Evolutionary conservation across 1,140 invertebrate species (phyloP), one percentile per base, ranked within the genome.

Genomic region (Trichonephila clavata): DNA sequence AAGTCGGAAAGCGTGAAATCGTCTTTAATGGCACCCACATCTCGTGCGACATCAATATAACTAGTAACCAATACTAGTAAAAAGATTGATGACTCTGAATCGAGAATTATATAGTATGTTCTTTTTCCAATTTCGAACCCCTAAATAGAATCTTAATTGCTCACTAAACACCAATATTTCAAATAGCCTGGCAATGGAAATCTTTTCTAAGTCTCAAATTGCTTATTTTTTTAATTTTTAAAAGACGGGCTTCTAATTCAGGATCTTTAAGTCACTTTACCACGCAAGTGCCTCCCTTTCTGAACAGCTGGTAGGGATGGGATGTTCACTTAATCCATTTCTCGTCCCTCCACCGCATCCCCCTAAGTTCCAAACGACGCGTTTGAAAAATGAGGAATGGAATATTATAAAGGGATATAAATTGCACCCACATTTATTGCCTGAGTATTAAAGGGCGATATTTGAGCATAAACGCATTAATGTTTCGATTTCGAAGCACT

Each of bases 371-470:
- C 71, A 39, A 27, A 77, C 71, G 71, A 6, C 27, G 77, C 77
- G 20, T 50, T 81, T 83, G 81, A 83, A 83, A 83, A 83, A 83
- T 83, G 81, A 43, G 81, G 81, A 24, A 59, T 57, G 81, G 81
- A 83, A 83, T 57, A 83, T 83, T 83, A 50, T 83, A 83, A 83
- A 83, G 21, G 81, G 81, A 83, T 57, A 57, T 57, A 57, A 83
- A 83, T 57, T 83, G 43, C 43, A 57, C 43, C 81, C 81, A 13
- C 81, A 83, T 83, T 83, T 83, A 83, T 83, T 83, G 81, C 81
- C 8, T n/a, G 10, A 20, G 81, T 59, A 83, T 83, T 83, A 83
- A 83, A 83, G 81, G 81, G 81, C 81, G 50, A 57, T 83, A 83
- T 77, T 77, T 77, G 71, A 77, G 71, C 71, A 77, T 77, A 77